Base-by-base conservation (phyloP, 2,888 invertebrate genomes). In the Salticus scenicus region DNA sequence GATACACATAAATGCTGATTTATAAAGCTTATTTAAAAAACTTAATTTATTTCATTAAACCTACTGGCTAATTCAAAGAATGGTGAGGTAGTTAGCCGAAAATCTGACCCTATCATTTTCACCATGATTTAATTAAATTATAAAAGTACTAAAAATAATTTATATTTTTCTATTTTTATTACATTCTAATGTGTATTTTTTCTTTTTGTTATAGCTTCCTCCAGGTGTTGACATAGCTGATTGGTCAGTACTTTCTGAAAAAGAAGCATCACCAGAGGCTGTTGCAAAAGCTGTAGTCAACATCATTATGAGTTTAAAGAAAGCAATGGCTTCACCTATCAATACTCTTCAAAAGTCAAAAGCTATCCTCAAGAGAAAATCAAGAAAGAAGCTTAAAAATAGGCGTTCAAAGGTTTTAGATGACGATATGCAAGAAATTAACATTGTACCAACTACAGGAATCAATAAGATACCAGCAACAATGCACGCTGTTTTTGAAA, bases 271-370 rank as follows among this genome's bases (percentile, higher is more conserved):
- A 0, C 88, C 89, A 1, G 88, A 89, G 37, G 88, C 88, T 14
- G 88, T 90, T 17, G 89, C 90, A 4, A 87, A 89, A 86, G 89
- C 89, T 31, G 89, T 90, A 41, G 87, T 89, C 7, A 88, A 88
- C 42, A 89, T 90, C 10, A 80, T 89, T 10, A 27, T 85, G 5
- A 87, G 74, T 57, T 63, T 89, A 57, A 88, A 88, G 33, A 88
- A 87, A 27, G 51, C 87, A 0, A n/a, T 87, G 2, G 33, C 78
- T 24, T 74, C 82, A 2, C 87, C 82, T 17, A 73, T 72, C 7
- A 84, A 76, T 20, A 87, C 83, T 14, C 73, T 80, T 1, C 57
- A 74, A 37, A 78, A 87, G 31, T 63, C 78, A 0, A 69, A 51
- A 37, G 47, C 73, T 8, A 69, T 74, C 1, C 37, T 74, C 8